A percentile compares a stretch with the other conserved stretches of the same genome.
These are phyloP conservation scores for Nyctereutes procyonoides DNA, from an alignment of 2,113 vertebrate genomes.

Conservation along the genomic window DNA sequence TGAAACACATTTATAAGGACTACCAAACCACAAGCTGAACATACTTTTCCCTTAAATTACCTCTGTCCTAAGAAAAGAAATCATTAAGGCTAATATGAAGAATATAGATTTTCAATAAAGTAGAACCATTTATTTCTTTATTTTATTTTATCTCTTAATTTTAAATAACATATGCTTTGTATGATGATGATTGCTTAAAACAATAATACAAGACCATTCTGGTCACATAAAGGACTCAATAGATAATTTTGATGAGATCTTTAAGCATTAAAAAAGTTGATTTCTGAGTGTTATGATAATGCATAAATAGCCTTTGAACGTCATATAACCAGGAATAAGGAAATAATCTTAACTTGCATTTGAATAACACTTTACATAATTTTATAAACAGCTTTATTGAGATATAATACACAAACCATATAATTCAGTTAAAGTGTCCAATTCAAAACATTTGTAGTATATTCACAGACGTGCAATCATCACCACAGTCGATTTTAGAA, in stretches of 20 bases:
- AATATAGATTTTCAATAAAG: conserved; percentile 69
- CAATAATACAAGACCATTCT: conserved; percentile 29
- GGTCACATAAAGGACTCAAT: not conserved
- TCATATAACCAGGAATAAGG: conserved; percentile 12
- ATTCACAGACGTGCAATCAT: not conserved
- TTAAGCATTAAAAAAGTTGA: not conserved
- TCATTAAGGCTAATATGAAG: conserved; percentile 50
- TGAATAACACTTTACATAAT: not conserved
- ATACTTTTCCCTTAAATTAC: conserved; percentile 35
- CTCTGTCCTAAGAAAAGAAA: conserved; percentile 58
- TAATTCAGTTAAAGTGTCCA: not conserved
- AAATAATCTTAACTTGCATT: conserved; percentile 2
- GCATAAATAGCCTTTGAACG: conserved; percentile 6
- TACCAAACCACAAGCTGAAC: not conserved
- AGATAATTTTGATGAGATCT: conserved; percentile 37
- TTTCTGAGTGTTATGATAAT: conserved; percentile 15
- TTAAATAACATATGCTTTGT: conserved; percentile 55
- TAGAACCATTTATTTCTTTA: conserved; percentile 16
- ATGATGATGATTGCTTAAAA: conserved; percentile 33
- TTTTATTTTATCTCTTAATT: conserved; percentile 11
- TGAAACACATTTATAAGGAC: not conserved
- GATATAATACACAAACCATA: not conserved
- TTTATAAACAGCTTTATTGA: conserved; percentile 4
- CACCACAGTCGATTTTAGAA: not conserved
- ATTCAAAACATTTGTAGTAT: not conserved